Evolutionary conservation across 2,888 invertebrate genomes (phyloP).

Genomic region (Drosophila longiperda): DNA sequence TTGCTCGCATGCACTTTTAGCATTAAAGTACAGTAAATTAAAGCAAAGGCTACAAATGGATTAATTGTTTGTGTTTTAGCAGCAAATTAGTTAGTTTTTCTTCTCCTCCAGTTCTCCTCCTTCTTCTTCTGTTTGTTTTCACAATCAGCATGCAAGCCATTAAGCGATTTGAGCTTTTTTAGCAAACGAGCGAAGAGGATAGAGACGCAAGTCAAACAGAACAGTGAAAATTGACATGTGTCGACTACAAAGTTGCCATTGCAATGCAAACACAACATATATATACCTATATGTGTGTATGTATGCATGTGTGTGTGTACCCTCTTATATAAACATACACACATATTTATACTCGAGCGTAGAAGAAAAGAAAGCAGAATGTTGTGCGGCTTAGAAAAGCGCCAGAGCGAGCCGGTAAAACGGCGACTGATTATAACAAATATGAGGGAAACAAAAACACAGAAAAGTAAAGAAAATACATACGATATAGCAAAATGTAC

Average conservation of each 20-base stretch:
- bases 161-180: conserved; percentile 30
- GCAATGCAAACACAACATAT: conserved; percentile 22
- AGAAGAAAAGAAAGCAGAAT: conserved; percentile 42
- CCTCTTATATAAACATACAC: neutral
- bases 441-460: conserved; percentile 15
- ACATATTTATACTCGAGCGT: neutral
- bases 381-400: conserved; percentile 51
- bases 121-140: neutral
- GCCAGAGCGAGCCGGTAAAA: conserved; percentile 49
- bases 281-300: neutral
- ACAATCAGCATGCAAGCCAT: conserved; percentile 21
- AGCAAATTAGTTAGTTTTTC: conserved; percentile 52
- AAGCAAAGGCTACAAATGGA: conserved; percentile 5
- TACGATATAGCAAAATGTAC: conserved; percentile 49
- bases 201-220: conserved; percentile 32
- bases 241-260: conserved; percentile 45
- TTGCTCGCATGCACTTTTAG: neutral
- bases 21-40: conserved; percentile 17
- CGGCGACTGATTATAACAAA: conserved; percentile 34
- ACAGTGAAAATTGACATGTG: conserved; percentile 62
- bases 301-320: conserved; percentile 2
- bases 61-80: conserved; percentile 34
- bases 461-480: neutral
- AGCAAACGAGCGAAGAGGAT: conserved; percentile 21
- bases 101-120: neutral